phyloP scores from a whole-genome alignment of 1,140 invertebrate genomes.

The Gyrodactylus salaris region DNA sequence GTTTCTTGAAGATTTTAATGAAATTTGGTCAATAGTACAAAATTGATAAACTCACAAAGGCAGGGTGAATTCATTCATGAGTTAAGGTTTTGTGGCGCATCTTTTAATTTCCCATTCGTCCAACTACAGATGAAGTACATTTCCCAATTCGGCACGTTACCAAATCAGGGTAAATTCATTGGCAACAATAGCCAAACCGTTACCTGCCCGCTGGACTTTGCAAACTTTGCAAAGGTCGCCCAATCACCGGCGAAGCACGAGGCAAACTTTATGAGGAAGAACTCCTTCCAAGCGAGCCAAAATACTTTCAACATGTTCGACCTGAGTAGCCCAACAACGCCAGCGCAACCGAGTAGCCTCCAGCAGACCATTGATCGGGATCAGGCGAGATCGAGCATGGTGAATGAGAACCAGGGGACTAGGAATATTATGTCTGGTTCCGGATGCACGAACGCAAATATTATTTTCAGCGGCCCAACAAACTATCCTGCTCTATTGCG shows the following conservation, averaged over 20 bases:
- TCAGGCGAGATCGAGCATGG: not conserved
- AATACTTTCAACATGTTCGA: too few species aligned
- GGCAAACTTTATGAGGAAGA: too few species aligned
- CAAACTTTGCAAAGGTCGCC: too few species aligned
- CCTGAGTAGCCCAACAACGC: too few species aligned
- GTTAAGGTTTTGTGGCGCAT: too few species aligned
- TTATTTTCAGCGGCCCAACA: not conserved
- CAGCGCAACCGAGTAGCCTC: not conserved
- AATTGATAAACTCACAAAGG: too few species aligned
- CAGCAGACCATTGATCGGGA: not conserved
- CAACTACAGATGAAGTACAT: not conserved
- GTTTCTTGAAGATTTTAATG: too few species aligned
- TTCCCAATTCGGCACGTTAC: not conserved
- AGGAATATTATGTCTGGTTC: not conserved
- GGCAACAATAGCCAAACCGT: not conserved
- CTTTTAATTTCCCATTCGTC: too few species aligned
- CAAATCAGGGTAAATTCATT: not conserved
- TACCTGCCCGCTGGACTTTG: not conserved
- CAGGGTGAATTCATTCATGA: too few species aligned
- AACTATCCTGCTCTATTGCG: not conserved
- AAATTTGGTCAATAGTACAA: too few species aligned
- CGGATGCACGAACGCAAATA: not conserved
- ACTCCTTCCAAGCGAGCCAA: too few species aligned
- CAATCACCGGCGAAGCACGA: too few species aligned
- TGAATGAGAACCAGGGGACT: not conserved